A percentile compares a stretch with the other conserved stretches of the same genome.
Conservation (phyloP, 2,113 vertebrate species). For the Hiodon tergisus region DNA sequence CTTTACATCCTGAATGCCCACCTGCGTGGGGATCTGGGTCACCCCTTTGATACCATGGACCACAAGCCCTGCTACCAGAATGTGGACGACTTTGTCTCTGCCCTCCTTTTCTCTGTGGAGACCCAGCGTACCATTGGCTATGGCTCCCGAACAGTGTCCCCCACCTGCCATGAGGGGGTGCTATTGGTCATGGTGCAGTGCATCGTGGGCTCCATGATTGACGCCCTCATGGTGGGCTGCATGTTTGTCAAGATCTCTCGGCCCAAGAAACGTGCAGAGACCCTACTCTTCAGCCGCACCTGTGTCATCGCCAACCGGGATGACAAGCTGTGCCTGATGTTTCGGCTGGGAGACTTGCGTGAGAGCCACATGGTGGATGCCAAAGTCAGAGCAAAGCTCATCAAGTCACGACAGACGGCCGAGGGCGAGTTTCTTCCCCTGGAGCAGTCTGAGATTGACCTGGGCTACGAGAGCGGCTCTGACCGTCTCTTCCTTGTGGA, state of each 20-base stretch:
- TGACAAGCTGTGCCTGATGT: constrained; percentile 64
- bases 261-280: constrained; percentile 65
- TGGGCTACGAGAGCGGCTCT: constrained; percentile 62
- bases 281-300: constrained; percentile 62
- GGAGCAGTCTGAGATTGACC: constrained; percentile 65
- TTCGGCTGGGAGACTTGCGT: constrained; percentile 59
- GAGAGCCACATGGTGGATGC: constrained; percentile 71
- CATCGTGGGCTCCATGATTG: constrained; percentile 65
- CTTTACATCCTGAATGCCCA: constrained; percentile 58
- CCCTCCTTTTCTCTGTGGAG: constrained; percentile 65
- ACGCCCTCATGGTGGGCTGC: constrained; percentile 70
- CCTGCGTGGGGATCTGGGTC: constrained; percentile 50
- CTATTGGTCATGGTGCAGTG: constrained; percentile 61
- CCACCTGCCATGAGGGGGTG: constrained; percentile 55
- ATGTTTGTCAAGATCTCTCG: constrained; percentile 73
- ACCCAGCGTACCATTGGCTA: constrained; percentile 70
- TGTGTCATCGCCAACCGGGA: constrained; percentile 61
- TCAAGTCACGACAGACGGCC: constrained; percentile 60
- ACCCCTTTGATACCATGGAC: constrained; percentile 33
- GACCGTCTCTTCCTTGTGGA: constrained; percentile 66
- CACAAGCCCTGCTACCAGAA: constrained; percentile 57
- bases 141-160: constrained; percentile 57
- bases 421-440: constrained; percentile 66
- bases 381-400: constrained; percentile 66
- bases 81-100: constrained; percentile 60